Evolutionary conservation across 2,797 vertebrate species (phyloP), one percentile per base, ranked within the genome.

Genomic region (Protosalanx chinensis): DNA sequence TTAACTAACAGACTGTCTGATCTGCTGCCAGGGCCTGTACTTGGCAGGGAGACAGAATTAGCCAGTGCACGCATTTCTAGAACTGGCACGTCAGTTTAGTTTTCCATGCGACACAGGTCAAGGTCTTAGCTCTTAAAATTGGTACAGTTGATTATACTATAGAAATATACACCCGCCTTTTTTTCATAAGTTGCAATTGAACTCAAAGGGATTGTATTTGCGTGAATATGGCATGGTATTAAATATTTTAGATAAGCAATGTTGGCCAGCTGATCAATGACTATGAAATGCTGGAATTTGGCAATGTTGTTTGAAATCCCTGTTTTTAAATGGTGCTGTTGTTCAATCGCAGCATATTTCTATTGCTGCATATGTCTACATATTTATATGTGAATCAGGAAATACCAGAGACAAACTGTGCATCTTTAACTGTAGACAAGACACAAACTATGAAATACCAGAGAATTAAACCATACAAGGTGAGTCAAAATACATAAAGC

Each of bases 341-440:
- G 41, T 51, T 66, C 3, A 18, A 51, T 16, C 18, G 10, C n/a
- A 20, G n/a, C 32, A 32, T n/a, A 33, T 41, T 69, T 15, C 68
- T 46, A 57, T 63, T 57, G 60, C 30, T 16, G 61, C n/a, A 20
- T 10, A 46, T 64, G 46, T 37, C 63, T 35, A 32, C 32, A 64
- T 33, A 37, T 23, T 23, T 58, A 16, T 58, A 5, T 58, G 56
- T 20, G 56, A 58, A 6, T 12, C 13, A 18, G 16, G 46, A 67
- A 67, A 67, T 53, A 30, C 23, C 41, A 49, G 10, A 49, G 20
- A 49, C 4, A 27, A 29, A 66, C 2, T 13, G 37, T 49, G 10
- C 41, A 67, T 66, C 16, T 57, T 67, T 41, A 49, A 4, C 32
- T 70, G 60, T 56, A 37, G 27, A 59, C 63, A 60, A 33, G 69